phyloP scores from a whole-genome alignment of 2,888 invertebrate species.

The Limnephilus lunatus region DNA sequence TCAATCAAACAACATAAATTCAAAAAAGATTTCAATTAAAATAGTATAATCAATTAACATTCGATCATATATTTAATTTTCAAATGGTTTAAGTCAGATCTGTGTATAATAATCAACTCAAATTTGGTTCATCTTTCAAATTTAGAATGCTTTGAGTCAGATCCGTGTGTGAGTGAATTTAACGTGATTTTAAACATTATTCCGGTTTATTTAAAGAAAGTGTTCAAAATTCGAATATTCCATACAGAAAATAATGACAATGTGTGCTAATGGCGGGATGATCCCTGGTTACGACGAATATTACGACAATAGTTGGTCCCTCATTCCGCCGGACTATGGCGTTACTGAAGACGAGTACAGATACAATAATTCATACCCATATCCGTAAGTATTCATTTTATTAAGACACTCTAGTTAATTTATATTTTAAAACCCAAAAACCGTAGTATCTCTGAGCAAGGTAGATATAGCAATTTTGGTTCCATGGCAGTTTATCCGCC shows the following conservation, averaged over 20 bases:
- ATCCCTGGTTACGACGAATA: slow-evolving; percentile 80
- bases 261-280: slow-evolving; percentile 77
- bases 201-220: not conserved
- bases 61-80: not conserved
- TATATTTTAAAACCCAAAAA: not conserved
- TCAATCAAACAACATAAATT: not conserved
- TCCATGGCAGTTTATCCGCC: no score
- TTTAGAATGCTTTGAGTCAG: not conserved
- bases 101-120: not conserved
- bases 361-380: slow-evolving; percentile 73
- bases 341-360: slow-evolving; percentile 84
- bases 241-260: slow-evolving; percentile 71
- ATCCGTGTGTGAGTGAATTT: slow-evolving; percentile 8
- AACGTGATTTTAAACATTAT: not conserved
- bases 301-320: slow-evolving; percentile 83
- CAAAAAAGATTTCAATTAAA: not conserved
- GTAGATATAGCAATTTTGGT: no score
- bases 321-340: slow-evolving; percentile 84
- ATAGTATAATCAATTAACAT: not conserved
- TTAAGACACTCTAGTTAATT: slow-evolving; percentile 65
- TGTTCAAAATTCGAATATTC: slow-evolving; percentile 28
- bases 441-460: no score
- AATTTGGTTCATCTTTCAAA: not conserved
- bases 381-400: slow-evolving; percentile 80
- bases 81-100: not conserved